Conservation (phyloP, 2,797 vertebrate species). For the Oryzias dopingdopingensis region DNA sequence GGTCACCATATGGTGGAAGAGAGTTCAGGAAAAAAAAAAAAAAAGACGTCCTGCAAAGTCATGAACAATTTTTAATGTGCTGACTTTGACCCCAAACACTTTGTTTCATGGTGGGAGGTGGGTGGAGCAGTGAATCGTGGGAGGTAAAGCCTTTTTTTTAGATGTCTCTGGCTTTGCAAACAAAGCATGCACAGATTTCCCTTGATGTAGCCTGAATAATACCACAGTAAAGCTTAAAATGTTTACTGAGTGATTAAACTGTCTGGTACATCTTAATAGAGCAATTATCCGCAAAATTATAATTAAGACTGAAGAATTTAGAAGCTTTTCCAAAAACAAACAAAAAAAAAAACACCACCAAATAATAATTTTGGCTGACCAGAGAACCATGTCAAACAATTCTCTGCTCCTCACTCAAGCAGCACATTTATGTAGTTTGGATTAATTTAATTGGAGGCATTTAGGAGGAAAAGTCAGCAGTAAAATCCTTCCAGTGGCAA, state of each 20-base stretch:
- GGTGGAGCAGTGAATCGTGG: slow-evolving; percentile 1
- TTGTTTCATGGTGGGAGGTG: slow-evolving; percentile 16
- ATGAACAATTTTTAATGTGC: slow-evolving; percentile 25
- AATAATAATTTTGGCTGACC: too few relatives aligned
- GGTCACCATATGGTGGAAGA: slow-evolving; percentile 61
- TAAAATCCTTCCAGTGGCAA: too few relatives aligned
- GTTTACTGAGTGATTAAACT: neutral
- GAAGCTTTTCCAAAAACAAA: neutral
- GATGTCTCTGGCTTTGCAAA: too few relatives aligned
- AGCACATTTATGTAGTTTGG: too few relatives aligned
- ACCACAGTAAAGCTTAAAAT: neutral
- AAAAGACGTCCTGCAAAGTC: slow-evolving; percentile 36
- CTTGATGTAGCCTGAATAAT: neutral
- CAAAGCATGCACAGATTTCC: too few relatives aligned
- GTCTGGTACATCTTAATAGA: neutral
- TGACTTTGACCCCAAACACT: slow-evolving; percentile 34
- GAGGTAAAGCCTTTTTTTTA: neutral
- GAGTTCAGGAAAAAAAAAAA: slow-evolving; percentile 25
- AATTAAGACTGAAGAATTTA: too few relatives aligned
- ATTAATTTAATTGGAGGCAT: too few relatives aligned
- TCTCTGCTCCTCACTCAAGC: too few relatives aligned
- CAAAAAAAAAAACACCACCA: too few relatives aligned
- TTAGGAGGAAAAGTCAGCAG: too few relatives aligned
- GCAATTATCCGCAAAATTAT: too few relatives aligned
- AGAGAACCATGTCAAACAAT: too few relatives aligned